Conservation (phyloP, 2,797 vertebrate genomes). For the Chiloscyllium punctatum region DNA sequence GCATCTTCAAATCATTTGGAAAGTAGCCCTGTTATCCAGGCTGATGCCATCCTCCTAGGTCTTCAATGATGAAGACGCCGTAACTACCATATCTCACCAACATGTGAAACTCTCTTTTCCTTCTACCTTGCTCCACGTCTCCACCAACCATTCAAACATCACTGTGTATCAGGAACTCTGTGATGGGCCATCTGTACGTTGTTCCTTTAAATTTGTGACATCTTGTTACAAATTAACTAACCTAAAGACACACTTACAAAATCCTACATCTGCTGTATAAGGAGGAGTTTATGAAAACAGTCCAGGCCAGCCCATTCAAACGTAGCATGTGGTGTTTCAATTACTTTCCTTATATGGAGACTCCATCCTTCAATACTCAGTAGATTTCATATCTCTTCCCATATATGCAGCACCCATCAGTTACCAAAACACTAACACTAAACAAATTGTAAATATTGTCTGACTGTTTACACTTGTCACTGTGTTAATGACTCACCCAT, state of each 20-base stretch:
- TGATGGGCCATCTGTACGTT: not conserved
- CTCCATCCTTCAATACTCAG: no score
- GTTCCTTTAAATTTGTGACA: not conserved
- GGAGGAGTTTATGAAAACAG: not conserved
- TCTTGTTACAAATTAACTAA: not conserved
- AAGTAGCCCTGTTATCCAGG: not conserved
- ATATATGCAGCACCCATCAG: not conserved
- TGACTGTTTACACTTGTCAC: not conserved
- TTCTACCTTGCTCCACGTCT: no score
- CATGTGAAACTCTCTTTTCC: no score
- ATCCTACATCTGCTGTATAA: not conserved
- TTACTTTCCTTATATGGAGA: not conserved
- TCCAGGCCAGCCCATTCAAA: not conserved
- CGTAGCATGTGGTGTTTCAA: not conserved
- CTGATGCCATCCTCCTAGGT: not conserved
- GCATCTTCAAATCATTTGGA: not conserved
- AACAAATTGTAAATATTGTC: not conserved
- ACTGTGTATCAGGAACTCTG: not conserved
- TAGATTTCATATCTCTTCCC: not conserved
- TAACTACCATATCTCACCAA: no score
- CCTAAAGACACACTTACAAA: no score
- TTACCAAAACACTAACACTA: not conserved
- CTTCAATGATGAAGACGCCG: no score
- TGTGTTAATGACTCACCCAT: conserved; percentile 1
- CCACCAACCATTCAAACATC: not conserved